A percentile compares a stretch with the other conserved stretches of the same genome.
These are phyloP conservation scores for Paradisaea rubra DNA, from an alignment of 2,113 vertebrate species.

Conservation along the genomic window DNA sequence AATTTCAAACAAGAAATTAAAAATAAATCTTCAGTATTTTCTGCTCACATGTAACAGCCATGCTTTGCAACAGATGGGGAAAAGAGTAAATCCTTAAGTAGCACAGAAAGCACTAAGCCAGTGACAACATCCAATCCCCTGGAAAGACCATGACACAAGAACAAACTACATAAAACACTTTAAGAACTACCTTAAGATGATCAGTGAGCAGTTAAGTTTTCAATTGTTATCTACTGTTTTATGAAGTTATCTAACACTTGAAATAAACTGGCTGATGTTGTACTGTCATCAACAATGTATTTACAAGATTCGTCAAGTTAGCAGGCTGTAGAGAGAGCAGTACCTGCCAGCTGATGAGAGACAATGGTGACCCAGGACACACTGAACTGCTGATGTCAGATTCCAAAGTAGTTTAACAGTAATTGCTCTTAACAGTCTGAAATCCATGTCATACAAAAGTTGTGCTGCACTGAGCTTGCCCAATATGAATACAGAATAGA, in stretches of 20 bases:
- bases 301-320: background rate
- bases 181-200: background rate
- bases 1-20: background rate
- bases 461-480: background rate
- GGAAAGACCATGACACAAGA: background rate
- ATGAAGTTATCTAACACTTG: background rate
- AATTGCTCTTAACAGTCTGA: background rate
- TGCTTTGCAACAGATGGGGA: background rate
- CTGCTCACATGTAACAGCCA: background rate
- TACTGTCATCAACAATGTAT: background rate
- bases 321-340: background rate
- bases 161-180: background rate
- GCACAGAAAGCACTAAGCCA: background rate
- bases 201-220: background rate
- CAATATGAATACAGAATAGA: fast-evolving
- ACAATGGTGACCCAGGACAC: background rate
- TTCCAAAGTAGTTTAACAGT: background rate
- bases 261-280: background rate
- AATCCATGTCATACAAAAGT: background rate
- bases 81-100: background rate
- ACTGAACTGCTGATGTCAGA: background rate
- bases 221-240: background rate
- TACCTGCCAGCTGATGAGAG: background rate
- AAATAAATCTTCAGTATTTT: background rate
- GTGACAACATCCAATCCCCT: background rate